phyloP scores from a whole-genome alignment of 53 echinoderm and acorn worm species.

The Hippasteria phrygiana region DNA sequence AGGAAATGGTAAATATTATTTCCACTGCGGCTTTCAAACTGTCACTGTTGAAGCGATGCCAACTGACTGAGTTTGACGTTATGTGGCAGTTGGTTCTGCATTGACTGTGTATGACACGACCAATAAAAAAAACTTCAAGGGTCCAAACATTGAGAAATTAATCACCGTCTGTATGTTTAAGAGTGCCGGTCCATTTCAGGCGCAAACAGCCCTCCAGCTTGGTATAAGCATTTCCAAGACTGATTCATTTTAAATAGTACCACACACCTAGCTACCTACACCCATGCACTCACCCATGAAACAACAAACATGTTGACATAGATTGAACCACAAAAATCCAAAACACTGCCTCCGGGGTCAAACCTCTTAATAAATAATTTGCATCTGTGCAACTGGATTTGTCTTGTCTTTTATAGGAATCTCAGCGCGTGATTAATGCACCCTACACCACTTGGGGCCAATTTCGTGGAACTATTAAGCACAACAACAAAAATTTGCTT shows the following conservation, averaged over 20 bases:
- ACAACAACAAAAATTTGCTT: too few species aligned
- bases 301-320: constrained; percentile 10
- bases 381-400: background rate
- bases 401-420: too few species aligned
- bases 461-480: too few species aligned
- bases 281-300: background rate
- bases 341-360: too few species aligned
- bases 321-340: background rate
- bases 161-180: background rate
- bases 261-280: background rate
- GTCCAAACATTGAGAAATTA: background rate
- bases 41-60: background rate
- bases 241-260: constrained; percentile 1
- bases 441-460: too few species aligned
- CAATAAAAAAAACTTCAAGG: background rate
- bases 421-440: too few species aligned
- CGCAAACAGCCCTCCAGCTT: background rate
- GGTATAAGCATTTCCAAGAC: constrained; percentile 19
- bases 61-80: too few species aligned
- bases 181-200: background rate
- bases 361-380: background rate
- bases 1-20: constrained; percentile 26
- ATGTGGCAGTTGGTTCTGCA: too few species aligned
- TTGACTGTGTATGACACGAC: too few species aligned
- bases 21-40: background rate